Evolutionary conservation across 2,888 invertebrate genomes (phyloP).

Genomic region (Limnephilus auricula): DNA sequence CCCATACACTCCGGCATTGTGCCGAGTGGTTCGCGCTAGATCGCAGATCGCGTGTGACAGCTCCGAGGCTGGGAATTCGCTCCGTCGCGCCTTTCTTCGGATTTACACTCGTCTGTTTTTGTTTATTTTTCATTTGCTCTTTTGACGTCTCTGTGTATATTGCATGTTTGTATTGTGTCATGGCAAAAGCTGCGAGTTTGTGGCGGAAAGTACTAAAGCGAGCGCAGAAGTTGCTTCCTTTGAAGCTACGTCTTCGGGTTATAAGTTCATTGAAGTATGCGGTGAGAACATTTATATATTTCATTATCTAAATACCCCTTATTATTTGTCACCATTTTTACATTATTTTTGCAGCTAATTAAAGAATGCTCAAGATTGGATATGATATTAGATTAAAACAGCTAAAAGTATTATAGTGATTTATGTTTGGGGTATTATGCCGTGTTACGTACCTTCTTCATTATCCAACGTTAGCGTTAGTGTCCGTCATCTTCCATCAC

Average conservation of each 20-base stretch:
- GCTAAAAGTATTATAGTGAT: too few species aligned
- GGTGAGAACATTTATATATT: slow-evolving; percentile 25
- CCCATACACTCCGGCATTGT: slow-evolving; percentile 39
- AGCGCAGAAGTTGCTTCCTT: slow-evolving; percentile 20
- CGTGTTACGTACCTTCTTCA: too few species aligned
- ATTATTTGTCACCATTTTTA: background rate
- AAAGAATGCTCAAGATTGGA: background rate
- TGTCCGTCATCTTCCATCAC: too few species aligned
- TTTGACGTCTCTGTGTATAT: slow-evolving; percentile 38
- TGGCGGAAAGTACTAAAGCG: background rate
- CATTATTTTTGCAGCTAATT: background rate
- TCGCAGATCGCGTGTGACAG: slow-evolving; percentile 48
- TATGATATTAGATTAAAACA: too few species aligned
- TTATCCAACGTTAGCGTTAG: too few species aligned
- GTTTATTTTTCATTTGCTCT: slow-evolving; percentile 39
- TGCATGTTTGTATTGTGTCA: slow-evolving; percentile 24
- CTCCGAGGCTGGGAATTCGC: slow-evolving; percentile 22
- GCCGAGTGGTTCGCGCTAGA: slow-evolving; percentile 42
- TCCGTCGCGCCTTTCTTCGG: slow-evolving; percentile 32
- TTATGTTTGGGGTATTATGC: too few species aligned
- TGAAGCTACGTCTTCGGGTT: slow-evolving; percentile 28
- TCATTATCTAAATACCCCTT: background rate
- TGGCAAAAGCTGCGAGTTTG: slow-evolving; percentile 38
- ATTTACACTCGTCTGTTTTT: slow-evolving; percentile 27
- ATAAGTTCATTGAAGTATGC: slow-evolving; percentile 31